phyloP scores from a whole-genome alignment of 2,888 invertebrate species.

The Eudemis profundana region DNA sequence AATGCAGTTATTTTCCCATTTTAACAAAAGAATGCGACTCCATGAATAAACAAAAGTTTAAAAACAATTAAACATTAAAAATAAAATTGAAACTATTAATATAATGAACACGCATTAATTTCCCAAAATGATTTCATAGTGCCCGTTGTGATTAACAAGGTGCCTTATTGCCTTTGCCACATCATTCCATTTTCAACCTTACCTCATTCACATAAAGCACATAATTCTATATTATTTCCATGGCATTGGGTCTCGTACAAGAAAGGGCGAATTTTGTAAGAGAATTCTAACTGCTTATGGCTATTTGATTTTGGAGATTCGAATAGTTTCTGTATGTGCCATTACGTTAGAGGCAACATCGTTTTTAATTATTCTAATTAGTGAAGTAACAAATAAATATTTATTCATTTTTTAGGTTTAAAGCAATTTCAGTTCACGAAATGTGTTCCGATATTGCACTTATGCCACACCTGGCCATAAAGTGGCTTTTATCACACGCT shows the following conservation, averaged over 20 bases:
- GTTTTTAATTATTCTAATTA: slow-evolving; percentile 1
- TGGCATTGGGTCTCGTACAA: not conserved
- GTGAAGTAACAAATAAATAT: not conserved
- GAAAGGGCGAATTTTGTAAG: not conserved
- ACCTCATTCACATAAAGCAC: not conserved
- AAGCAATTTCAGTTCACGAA: not conserved
- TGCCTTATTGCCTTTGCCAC: not conserved
- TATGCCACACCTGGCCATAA: no score
- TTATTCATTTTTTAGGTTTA: slow-evolving; percentile 6
- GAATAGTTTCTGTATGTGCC: not conserved
- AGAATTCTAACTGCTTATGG: not conserved
- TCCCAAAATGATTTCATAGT: not conserved
- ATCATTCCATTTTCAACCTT: not conserved
- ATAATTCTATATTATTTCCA: not conserved
- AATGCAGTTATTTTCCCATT: not conserved
- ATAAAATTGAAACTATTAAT: not conserved
- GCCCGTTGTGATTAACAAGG: not conserved
- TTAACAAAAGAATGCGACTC: not conserved
- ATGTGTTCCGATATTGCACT: no score
- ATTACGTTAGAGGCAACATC: slow-evolving; percentile 11
- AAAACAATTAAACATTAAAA: slow-evolving; percentile 6
- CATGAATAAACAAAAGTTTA: slow-evolving; percentile 14
- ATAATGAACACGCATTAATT: slow-evolving; percentile 10
- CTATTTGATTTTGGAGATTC: not conserved
- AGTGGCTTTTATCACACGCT: no score